These are phyloP conservation scores for Oscheius sp. DNA, from an alignment of 2,888 invertebrate genomes.

Conservation along the genomic window DNA sequence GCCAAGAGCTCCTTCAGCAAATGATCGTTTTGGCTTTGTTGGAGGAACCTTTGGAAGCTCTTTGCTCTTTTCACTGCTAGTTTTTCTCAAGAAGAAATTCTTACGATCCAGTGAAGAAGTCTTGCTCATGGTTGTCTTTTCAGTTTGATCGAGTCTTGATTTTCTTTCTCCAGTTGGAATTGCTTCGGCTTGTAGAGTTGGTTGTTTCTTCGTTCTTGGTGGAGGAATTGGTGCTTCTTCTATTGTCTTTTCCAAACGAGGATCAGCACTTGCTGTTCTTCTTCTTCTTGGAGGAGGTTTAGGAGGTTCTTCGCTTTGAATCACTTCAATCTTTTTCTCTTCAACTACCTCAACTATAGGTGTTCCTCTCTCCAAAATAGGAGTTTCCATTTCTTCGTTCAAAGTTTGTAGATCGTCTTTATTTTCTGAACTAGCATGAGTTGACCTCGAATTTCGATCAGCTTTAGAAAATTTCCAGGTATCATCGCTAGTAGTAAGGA, in stretches of 20 bases:
- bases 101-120: not conserved
- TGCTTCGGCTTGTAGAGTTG: too few relatives aligned
- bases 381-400: slow-evolving; percentile 11
- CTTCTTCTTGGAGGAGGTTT: slow-evolving; percentile 32
- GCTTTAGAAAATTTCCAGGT: slow-evolving; percentile 27
- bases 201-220: slow-evolving; percentile 1
- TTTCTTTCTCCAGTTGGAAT: not conserved
- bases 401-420: not conserved
- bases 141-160: not conserved
- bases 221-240: slow-evolving; percentile 21
- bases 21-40: slow-evolving; percentile 20
- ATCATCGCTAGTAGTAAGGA: slow-evolving; percentile 25
- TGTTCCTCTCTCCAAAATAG: not conserved
- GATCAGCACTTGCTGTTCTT: slow-evolving; percentile 22
- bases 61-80: slow-evolving; percentile 4
- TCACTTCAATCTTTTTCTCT: slow-evolving; percentile 13
- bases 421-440: not conserved
- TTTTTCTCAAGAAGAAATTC: slow-evolving; percentile 15
- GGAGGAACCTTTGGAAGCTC: slow-evolving; percentile 3
- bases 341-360: slow-evolving; percentile 2
- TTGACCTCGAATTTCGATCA: not conserved
- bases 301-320: slow-evolving; percentile 2
- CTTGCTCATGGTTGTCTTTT: not conserved
- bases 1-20: slow-evolving; percentile 21
- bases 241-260: not conserved